Base-by-base conservation (phyloP, 2,113 vertebrate species). In the Cyprinodon brontotheroides region DNA sequence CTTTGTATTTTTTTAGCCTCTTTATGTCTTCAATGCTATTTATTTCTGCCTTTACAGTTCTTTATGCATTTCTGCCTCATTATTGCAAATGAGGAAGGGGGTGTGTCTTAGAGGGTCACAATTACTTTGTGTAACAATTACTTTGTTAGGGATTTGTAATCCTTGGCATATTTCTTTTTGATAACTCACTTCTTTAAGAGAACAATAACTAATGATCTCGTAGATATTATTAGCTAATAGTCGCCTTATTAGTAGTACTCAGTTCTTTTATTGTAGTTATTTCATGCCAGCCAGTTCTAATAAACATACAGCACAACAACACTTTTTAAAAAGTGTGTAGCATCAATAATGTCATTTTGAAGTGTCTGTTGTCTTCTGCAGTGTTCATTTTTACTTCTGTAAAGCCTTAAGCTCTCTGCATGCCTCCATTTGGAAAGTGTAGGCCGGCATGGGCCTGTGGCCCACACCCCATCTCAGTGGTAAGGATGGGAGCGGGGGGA, bases 391-490 rank as follows among this genome's bases (percentile, higher is more conserved):
- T 79, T 37, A 50, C 64, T 86, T 79, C 75, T 79, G 62, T 67
- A 67, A 48, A 78, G 85, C 80, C 88, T 86, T 89, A 76, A 85
- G 86, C 87, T 92, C 87, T 82, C 84, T 89, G 85, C 90, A 90
- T 89, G 88, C 88, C 78, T 91, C 84, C 82, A 77, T 90, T 92
- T 92, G 90, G 90, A 90, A 89, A 88, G 92, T 89, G 90, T 89
- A 89, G 90, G 87, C 91, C 89, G 78, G 79, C 77, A 68, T 90
- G 85, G 91, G 90, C 89, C 87, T 79, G 81, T 81, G 90, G 89
- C 90, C 90, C 90, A 90, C 91, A 89, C 89, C 89, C 90, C 88
- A 78, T 91, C 90, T 93, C 93, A 78, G 88, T 79, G 88, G 90
- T 89, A 86, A 92, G 89, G 90, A 84, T 90, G 86, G 90, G 85